These are phyloP conservation scores for Rambutsinella grinnellia DNA, from an alignment of 2,888 invertebrate species.

Conservation along the genomic window DNA sequence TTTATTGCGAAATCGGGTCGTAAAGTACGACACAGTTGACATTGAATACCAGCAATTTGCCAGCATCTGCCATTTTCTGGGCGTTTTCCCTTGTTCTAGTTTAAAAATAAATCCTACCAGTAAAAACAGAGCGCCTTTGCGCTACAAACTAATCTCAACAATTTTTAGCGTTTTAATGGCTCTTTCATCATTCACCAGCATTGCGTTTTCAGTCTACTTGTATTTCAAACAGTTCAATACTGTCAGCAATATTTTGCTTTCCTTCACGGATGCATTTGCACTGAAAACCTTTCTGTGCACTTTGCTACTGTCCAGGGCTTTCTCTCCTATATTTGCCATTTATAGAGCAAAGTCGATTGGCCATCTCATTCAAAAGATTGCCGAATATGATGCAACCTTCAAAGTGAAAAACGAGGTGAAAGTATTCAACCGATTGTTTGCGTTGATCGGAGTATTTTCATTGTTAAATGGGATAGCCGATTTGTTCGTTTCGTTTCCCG, in stretches of 20 bases:
- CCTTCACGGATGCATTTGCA: constrained; percentile 5
- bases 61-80: neutral
- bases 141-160: constrained; percentile 13
- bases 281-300: constrained; percentile 1
- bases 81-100: constrained; percentile 10
- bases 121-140: constrained; percentile 1
- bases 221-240: constrained; percentile 10
- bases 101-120: neutral
- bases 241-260: neutral
- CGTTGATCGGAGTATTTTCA: neutral
- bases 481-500: neutral
- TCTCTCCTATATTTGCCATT: constrained; percentile 11
- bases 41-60: no score
- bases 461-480: neutral
- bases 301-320: neutral
- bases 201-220: neutral
- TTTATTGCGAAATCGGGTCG: no score
- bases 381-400: constrained; percentile 9
- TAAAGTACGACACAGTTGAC: no score
- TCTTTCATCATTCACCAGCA: constrained; percentile 4
- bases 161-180: neutral
- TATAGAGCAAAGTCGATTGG: constrained; percentile 7
- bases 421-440: neutral
- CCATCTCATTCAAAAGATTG: constrained; percentile 2
- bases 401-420: neutral